A percentile compares a stretch with the other conserved stretches of the same genome.
phyloP scores from a whole-genome alignment of 1,140 invertebrate species.

The Drosophila ficusphila region DNA sequence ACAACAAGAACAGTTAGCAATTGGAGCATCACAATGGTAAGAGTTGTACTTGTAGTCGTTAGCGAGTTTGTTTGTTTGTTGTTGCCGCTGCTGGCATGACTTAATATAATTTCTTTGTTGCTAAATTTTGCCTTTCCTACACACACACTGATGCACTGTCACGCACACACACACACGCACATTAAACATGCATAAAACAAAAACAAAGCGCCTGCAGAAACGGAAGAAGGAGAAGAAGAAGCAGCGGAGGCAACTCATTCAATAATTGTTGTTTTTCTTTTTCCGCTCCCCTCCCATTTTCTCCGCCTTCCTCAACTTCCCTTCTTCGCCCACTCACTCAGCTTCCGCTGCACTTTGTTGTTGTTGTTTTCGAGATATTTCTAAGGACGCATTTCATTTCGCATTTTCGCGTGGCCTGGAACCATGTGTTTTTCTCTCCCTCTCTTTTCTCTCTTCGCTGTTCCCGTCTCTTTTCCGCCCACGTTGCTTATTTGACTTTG shows the following conservation, averaged over 20 bases:
- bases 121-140: slow-evolving; percentile 9
- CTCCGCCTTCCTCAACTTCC: not conserved
- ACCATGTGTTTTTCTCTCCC: slow-evolving; percentile 33
- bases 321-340: not conserved
- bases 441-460: not conserved
- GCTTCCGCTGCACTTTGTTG: not conserved
- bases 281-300: not conserved
- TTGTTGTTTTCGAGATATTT: not conserved
- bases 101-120: slow-evolving; percentile 50
- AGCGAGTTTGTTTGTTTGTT: slow-evolving; percentile 8
- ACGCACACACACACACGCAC: not conserved
- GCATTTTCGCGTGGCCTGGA: slow-evolving; percentile 36
- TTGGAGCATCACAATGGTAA: slow-evolving; percentile 39
- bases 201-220: slow-evolving; percentile 35
- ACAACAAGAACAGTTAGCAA: slow-evolving; percentile 19
- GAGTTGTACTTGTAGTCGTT: not conserved
- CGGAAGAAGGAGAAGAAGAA: slow-evolving; percentile 10
- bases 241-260: slow-evolving; percentile 24
- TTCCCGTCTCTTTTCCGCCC: slow-evolving; percentile 9
- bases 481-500: not conserved
- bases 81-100: slow-evolving; percentile 22
- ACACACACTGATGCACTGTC: slow-evolving; percentile 1
- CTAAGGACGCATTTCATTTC: slow-evolving; percentile 7
- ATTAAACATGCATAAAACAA: slow-evolving; percentile 21
- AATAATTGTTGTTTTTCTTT: slow-evolving; percentile 20